Evolutionary conservation across 2,113 vertebrate genomes (phyloP).

Genomic region (Alligator mississippiensis): DNA sequence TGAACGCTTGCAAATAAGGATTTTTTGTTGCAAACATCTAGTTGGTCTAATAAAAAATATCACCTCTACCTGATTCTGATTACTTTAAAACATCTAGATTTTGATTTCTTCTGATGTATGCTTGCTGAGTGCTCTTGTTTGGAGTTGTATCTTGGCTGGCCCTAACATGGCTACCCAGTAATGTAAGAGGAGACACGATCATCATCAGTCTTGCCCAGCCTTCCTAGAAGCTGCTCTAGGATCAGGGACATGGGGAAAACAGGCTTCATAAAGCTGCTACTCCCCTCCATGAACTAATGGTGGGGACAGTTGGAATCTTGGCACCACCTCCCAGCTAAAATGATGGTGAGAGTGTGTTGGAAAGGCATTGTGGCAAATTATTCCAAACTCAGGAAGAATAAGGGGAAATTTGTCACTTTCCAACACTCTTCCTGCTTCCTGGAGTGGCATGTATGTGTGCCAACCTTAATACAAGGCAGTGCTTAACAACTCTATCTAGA

Average conservation of each 20-base stretch:
- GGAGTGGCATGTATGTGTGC: not conserved
- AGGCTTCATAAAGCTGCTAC: not conserved
- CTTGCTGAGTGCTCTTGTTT: not conserved
- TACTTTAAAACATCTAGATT: not conserved
- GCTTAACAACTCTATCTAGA: fast-evolving
- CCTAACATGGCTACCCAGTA: not conserved
- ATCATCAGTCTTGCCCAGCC: not conserved
- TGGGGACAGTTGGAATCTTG: constrained; percentile 40
- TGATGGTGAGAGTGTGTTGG: constrained; percentile 16
- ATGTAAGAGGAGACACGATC: not conserved
- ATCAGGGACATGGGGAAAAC: constrained; percentile 11
- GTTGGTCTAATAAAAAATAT: too few relatives aligned
- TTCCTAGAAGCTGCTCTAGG: not conserved
- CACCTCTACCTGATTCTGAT: too few relatives aligned
- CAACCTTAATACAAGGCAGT: fast-evolving
- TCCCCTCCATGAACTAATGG: not conserved
- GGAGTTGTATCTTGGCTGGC: not conserved
- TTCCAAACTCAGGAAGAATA: not conserved
- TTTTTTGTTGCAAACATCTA: too few relatives aligned
- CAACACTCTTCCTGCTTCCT: not conserved
- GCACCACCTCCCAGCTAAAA: not conserved
- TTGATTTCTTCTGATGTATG: not conserved
- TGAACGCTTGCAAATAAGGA: not conserved
- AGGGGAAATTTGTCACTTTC: not conserved
- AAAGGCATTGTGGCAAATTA: not conserved